phyloP scores from a whole-genome alignment of 2,888 invertebrate genomes.

The Andrena trimmerana region DNA sequence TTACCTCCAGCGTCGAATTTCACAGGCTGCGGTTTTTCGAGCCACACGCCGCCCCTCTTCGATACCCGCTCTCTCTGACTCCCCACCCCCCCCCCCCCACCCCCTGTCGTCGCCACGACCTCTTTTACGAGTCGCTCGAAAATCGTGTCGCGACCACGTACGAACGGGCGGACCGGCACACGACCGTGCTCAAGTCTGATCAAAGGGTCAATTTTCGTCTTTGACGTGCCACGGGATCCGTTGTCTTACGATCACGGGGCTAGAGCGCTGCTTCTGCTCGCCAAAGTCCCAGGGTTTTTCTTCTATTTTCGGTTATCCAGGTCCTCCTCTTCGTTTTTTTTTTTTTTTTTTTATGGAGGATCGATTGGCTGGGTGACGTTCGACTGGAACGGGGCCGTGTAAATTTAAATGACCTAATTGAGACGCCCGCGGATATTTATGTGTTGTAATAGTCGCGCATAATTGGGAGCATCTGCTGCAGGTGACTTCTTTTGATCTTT shows the following conservation, averaged over 20 bases:
- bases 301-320: not conserved
- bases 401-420: constrained; percentile 13
- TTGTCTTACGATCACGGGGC: constrained; percentile 20
- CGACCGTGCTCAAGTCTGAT: constrained; percentile 41
- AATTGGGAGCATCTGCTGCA: not conserved
- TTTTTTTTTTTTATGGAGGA: not conserved
- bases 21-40: constrained; percentile 71
- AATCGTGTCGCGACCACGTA: constrained; percentile 50
- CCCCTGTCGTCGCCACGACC: constrained; percentile 31
- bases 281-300: not conserved
- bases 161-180: constrained; percentile 1
- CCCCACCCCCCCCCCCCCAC: not conserved
- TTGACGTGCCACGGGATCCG: constrained; percentile 22
- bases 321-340: too few species aligned
- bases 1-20: constrained; percentile 73
- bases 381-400: not conserved
- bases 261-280: not conserved
- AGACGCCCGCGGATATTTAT: not conserved
- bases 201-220: constrained; percentile 53
- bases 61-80: constrained; percentile 30
- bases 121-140: constrained; percentile 57
- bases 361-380: not conserved
- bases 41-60: constrained; percentile 53
- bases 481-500: not conserved
- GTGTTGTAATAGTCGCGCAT: not conserved